Conservation (phyloP, 2,797 vertebrate genomes). For the Clarias platycephalus region DNA sequence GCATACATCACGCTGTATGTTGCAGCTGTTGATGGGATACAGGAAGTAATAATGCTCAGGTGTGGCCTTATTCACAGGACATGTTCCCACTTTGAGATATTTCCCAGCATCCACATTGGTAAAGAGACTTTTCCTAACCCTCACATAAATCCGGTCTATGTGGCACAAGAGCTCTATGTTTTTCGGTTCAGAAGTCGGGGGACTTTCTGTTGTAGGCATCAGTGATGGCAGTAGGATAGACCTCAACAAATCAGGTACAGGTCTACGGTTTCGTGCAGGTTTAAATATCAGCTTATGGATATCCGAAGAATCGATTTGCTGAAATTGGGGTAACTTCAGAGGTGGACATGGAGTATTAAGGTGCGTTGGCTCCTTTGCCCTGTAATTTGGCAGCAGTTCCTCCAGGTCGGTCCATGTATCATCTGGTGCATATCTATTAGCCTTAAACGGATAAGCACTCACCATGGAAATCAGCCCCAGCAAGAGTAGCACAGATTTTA, state of each 20-base stretch:
- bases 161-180: constrained; percentile 62
- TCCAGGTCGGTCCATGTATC: neutral
- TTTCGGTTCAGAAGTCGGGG: accelerated
- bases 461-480: constrained; percentile 44
- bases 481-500: constrained; percentile 37
- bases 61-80: constrained; percentile 60
- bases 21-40: constrained; percentile 62
- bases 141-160: constrained; percentile 65
- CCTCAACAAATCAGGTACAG: constrained; percentile 45
- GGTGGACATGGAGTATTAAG: accelerated
- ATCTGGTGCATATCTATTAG: neutral
- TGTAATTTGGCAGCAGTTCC: neutral
- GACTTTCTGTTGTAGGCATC: accelerated
- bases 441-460: neutral
- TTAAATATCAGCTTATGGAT: constrained; percentile 53
- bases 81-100: constrained; percentile 64
- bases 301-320: constrained; percentile 24
- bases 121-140: constrained; percentile 58
- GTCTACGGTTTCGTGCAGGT: constrained; percentile 54
- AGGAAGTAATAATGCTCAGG: constrained; percentile 60
- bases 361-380: accelerated
- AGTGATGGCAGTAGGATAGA: constrained; percentile 51
- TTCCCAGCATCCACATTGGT: constrained; percentile 30
- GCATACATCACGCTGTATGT: constrained; percentile 54
- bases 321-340: constrained; percentile 52